Base-by-base conservation (phyloP, 2,888 invertebrate genomes). In the Eupelmus urozonus region DNA sequence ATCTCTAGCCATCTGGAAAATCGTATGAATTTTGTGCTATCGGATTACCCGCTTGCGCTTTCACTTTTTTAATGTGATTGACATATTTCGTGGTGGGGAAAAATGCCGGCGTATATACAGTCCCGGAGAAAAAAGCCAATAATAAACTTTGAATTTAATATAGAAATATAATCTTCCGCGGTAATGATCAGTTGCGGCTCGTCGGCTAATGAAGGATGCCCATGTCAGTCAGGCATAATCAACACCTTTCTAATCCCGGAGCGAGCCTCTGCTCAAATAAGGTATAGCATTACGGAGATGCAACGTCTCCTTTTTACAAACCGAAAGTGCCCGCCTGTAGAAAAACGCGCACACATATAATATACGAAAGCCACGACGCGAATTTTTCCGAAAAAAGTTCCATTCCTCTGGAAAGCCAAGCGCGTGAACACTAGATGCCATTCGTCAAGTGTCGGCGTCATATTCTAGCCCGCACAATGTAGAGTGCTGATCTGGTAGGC, bases 181-280 rank as follows among this genome's bases (percentile, higher is more conserved):
- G 16, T 45, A 45, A 45, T 59, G n/a, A 4, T 59, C 2, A 45
- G 62, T 62, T 72, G n/a, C 20, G 16, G 25, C 29, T 67, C n/a
- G 7, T 34, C 20, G 13, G 29, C 9, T 63, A 45, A 76, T 29
- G 34, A 70, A 51, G 49, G 20, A 59, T 76, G 25, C 51, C 29
- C 55, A 25, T 65, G 18, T 27, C 42, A 25, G 25, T 51, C 55
- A 29, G 25, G 18, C 49, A 25, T 69, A 75, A 69, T 75, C 25
- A 69, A 60, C 60, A 69, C 51, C 66, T 67, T 66, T 67, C 63
- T 63, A 63, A 53, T 62, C 0, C 16, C 45, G n/a, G n/a, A 20
- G n/a, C 23, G 59, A 74, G 18, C 9, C 34, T 57, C 16, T 20
- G 25, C 20, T 40, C 34, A n/a, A 59, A 74, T 66, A 59, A 66